Conservation (phyloP, 2,113 vertebrate species). For the Podilymbus podiceps region DNA sequence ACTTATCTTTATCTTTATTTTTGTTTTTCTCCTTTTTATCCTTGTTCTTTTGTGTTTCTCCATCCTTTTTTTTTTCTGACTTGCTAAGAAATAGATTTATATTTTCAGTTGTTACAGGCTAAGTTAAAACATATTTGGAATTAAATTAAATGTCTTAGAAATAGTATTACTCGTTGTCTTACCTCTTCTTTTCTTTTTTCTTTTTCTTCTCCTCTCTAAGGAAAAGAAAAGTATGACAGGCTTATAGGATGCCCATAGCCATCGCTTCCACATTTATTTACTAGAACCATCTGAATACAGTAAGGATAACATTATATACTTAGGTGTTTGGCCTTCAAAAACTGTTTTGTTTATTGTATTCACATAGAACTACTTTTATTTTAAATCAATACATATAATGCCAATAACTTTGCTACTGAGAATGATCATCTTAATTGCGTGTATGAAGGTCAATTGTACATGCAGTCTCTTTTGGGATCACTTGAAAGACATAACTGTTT, state of each 20-base stretch:
- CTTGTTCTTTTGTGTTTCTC: slow-evolving; percentile 73
- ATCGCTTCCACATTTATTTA: background rate
- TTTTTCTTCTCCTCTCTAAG: slow-evolving; percentile 78
- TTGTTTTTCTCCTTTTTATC: slow-evolving; percentile 67
- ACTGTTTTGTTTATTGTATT: background rate
- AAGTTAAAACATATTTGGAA: background rate
- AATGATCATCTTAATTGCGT: background rate
- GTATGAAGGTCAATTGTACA: background rate
- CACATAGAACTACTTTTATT: background rate
- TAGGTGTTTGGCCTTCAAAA: background rate
- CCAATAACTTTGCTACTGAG: background rate
- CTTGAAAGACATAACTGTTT: background rate
- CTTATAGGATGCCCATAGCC: background rate
- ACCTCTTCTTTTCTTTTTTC: slow-evolving; percentile 78
- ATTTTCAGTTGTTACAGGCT: background rate
- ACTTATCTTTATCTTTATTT: slow-evolving; percentile 53
- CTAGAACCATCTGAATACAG: background rate
- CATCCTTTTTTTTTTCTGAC: slow-evolving; percentile 68
- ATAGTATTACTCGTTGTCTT: slow-evolving; percentile 10
- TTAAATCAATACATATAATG: background rate
- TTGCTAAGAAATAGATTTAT: slow-evolving; percentile 68
- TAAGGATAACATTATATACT: background rate
- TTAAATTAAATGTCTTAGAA: background rate
- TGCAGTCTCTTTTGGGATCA: background rate
- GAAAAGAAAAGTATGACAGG: slow-evolving; percentile 13